Percentiles rank a stretch among this genome's conserved stretches.
Conservation (phyloP, 2,797 vertebrate species). For the Hipposideros larvatus region DNA sequence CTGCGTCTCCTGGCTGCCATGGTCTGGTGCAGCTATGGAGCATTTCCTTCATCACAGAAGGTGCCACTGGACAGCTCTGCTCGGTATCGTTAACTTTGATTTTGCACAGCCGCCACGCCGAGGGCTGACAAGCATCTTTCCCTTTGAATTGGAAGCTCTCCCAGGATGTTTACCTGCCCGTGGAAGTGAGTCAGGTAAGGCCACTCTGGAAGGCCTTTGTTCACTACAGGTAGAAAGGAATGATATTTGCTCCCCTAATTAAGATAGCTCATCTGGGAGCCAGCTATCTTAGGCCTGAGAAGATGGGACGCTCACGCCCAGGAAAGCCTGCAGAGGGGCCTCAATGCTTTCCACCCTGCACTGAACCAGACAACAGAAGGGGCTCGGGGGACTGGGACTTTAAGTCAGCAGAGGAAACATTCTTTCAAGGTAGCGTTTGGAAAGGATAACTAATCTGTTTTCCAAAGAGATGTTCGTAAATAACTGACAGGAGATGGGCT, state of each 20-base stretch:
- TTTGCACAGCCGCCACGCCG: neutral
- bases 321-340: neutral
- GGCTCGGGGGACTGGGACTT: neutral
- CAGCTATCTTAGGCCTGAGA: neutral
- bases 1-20: neutral
- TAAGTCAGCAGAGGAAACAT: constrained; percentile 41
- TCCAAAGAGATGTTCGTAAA: constrained; percentile 77
- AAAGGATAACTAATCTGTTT: constrained; percentile 55
- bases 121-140: neutral
- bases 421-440: constrained; percentile 60
- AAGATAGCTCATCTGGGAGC: neutral
- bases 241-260: neutral
- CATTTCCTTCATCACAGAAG: neutral
- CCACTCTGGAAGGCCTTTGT: constrained; percentile 18
- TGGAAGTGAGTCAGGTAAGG: neutral
- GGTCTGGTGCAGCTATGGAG: neutral
- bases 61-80: neutral
- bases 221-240: constrained; percentile 1
- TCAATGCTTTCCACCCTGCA: neutral
- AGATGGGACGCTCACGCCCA: neutral
- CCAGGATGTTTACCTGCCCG: neutral
- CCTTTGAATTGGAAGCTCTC: neutral
- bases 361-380: neutral
- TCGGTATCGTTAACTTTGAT: neutral
- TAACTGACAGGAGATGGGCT: constrained; percentile 82